These are phyloP conservation scores for Parnassius apollo DNA, from an alignment of 2,888 invertebrate species.

Conservation along the genomic window DNA sequence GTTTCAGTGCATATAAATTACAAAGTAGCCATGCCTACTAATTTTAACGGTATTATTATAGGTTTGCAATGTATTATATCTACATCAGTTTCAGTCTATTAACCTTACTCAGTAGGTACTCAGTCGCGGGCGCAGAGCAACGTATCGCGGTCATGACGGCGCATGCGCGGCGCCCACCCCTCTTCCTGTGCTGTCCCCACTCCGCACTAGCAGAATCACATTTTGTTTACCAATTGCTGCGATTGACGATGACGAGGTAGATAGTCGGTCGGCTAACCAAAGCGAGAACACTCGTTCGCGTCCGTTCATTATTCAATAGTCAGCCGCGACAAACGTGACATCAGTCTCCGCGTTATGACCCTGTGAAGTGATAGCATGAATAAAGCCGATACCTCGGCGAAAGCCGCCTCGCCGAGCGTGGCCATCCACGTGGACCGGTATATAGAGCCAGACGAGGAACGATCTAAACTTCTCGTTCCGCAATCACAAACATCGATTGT, in stretches of 20 bases:
- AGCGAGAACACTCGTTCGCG: slow-evolving; percentile 93
- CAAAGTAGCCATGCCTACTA: neutral
- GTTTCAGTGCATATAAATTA: slow-evolving; percentile 2
- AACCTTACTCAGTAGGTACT: slow-evolving; percentile 14
- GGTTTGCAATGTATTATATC: slow-evolving; percentile 1
- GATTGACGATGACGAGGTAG: slow-evolving; percentile 57
- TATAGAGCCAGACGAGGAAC: slow-evolving; percentile 63
- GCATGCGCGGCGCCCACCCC: slow-evolving; percentile 89
- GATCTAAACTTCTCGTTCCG: slow-evolving; percentile 63
- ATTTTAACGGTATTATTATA: slow-evolving; percentile 12
- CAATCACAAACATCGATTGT: slow-evolving; percentile 58
- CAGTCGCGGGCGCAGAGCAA: slow-evolving; percentile 89
- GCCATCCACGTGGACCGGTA: slow-evolving; percentile 70
- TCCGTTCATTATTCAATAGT: slow-evolving; percentile 75
- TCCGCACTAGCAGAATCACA: slow-evolving; percentile 59
- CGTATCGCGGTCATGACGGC: slow-evolving; percentile 84
- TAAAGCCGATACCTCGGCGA: slow-evolving; percentile 67
- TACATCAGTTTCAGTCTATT: slow-evolving; percentile 6
- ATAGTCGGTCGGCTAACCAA: slow-evolving; percentile 76
- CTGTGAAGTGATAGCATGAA: slow-evolving; percentile 76
- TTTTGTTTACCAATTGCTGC: slow-evolving; percentile 78
- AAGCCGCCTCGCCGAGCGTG: slow-evolving; percentile 69
- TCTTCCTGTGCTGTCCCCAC: slow-evolving; percentile 79
- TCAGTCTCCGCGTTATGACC: slow-evolving; percentile 69
- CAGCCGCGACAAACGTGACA: slow-evolving; percentile 75